These are phyloP conservation scores for Falco biarmicus DNA, from an alignment of 2,797 vertebrate genomes.

Conservation along the genomic window DNA sequence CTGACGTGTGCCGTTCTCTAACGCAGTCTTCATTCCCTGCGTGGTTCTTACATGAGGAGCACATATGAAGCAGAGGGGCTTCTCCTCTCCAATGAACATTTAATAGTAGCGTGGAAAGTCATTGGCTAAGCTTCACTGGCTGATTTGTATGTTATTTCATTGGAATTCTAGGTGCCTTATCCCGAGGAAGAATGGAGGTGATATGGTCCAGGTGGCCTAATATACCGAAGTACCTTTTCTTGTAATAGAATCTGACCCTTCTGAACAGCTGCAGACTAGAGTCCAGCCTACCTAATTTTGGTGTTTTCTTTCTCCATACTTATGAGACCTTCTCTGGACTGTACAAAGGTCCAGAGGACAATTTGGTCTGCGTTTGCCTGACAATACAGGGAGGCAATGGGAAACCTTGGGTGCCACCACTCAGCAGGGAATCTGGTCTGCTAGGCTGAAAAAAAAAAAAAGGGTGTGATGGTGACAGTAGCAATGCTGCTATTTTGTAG, in stretches of 20 bases:
- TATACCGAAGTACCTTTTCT: background rate
- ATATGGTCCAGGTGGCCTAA: too few relatives aligned
- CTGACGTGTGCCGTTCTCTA: background rate
- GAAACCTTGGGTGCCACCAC: background rate
- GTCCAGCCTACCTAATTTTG: background rate
- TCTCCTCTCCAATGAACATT: background rate
- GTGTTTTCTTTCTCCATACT: background rate
- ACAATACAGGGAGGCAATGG: background rate
- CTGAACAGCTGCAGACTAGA: background rate
- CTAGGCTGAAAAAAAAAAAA: background rate
- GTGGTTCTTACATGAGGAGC: background rate
- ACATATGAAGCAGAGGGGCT: background rate
- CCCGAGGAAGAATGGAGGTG: background rate
- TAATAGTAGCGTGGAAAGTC: background rate
- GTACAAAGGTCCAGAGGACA: background rate
- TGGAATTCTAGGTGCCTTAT: background rate
- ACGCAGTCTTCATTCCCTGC: fast-evolving
- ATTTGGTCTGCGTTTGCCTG: background rate
- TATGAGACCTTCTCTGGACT: background rate
- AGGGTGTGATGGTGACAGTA: background rate
- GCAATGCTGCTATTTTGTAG: background rate
- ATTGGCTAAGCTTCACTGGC: background rate
- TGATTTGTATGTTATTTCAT: background rate
- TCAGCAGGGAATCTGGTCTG: background rate
- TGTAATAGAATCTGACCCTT: background rate